Evolutionary conservation across 2,113 vertebrate species (phyloP), one percentile per base, ranked within the genome.

Genomic region (Alectura lathami): DNA sequence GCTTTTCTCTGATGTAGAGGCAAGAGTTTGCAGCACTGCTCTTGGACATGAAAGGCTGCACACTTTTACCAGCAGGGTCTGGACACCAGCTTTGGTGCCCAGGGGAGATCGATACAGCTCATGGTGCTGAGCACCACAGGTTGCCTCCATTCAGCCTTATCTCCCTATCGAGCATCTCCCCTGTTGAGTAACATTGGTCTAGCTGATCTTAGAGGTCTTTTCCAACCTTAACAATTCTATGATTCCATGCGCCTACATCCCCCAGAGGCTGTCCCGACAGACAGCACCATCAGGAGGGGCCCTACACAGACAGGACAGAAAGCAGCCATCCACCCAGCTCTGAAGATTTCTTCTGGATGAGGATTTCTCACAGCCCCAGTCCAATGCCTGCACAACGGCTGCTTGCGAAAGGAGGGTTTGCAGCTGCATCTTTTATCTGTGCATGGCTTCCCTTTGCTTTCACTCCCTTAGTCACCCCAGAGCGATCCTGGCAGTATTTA

Each of bases 91-190:
- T 20, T 54, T 51, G 24, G 36, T 53, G 8, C 5, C 42, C 10
- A 1, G 11, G 9, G n/a, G 26, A 60, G 40, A 40, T 5, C 17
- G 57, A 43, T 11, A 38, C 30, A 54, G 51, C 32, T 38, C 56
- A 62, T 0, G 0, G 10, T 32, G 47, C 40, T 48, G 54, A 84
- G 43, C 38, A 62, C 40, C 13, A 3, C 24, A 43, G 0, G 0
- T 34, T 43, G 36, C 36, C n/a, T 43, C 43, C 48, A 22, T 32
- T 54, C 43, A 16, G 38, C 14, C 16, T 66, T 59, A 51, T 10
- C 24, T 63, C 40, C 29, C 43, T 43, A 5, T 21, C 9, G 34
- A 68, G 21, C 16, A 54, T 21, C 24, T 72, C 30, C 34, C 34
- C 45, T 45, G 1, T 4, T 20, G 53, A 54, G 38, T 17, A 63